phyloP scores from a whole-genome alignment of 2,797 vertebrate genomes.

The Clarias fuscus region DNA sequence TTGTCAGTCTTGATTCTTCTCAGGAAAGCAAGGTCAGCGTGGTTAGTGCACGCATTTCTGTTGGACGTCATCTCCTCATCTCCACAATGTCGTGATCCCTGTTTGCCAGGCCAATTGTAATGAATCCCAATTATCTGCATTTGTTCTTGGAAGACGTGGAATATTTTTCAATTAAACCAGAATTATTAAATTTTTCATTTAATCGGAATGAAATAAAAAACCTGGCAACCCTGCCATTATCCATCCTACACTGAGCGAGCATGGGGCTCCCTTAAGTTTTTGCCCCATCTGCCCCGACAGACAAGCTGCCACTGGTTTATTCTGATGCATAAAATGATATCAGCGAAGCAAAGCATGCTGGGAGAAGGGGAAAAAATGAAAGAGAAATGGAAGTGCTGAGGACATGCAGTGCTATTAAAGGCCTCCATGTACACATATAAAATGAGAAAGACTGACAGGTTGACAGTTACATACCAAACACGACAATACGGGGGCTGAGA shows the following conservation, averaged over 20 bases:
- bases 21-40: neutral
- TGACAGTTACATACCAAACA: slow-evolving; percentile 79
- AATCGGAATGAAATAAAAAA: neutral
- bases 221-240: neutral
- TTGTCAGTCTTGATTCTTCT: neutral
- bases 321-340: neutral
- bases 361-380: neutral
- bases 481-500: slow-evolving; percentile 80
- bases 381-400: neutral
- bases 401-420: neutral
- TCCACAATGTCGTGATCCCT: neutral
- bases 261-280: neutral
- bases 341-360: slow-evolving; percentile 14
- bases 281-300: neutral
- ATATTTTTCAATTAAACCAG: neutral
- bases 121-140: neutral
- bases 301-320: neutral
- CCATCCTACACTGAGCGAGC: neutral
- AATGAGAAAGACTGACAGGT: slow-evolving; percentile 37
- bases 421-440: neutral
- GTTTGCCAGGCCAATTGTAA: neutral
- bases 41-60: neutral
- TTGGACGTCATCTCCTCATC: neutral
- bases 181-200: too few relatives aligned
- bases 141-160: neutral